Base-by-base conservation (phyloP, 2,888 invertebrate species). In the Trypoxylon attenuatum region DNA sequence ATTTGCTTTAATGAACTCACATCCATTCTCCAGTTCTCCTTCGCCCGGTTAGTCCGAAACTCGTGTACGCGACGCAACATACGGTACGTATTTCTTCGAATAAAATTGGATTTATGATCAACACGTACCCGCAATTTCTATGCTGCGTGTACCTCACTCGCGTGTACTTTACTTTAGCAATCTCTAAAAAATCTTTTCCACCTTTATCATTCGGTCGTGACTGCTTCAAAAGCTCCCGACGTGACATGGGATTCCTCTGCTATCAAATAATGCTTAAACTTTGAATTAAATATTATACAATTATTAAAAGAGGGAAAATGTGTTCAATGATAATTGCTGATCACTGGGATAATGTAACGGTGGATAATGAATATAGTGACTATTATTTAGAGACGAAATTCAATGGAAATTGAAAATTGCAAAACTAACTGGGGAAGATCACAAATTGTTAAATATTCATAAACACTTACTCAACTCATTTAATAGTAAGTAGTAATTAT, bases 1-100 rank as follows among this genome's bases (percentile, higher is more conserved):
- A 73, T 73, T 73, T 73, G 65, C 74, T 71, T 65, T 73, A 73
- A 73, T 73, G 71, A 73, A 74, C 70, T 73, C 59, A 70, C 73
- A 64, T 33, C 39, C 41, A 18, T 19, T 29, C 23, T 38, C 45
- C 42, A 39, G 39, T 43, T 60, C 51, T 33, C 6, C 2, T n/a
- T 10, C 13, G 29, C 10, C 22, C 15, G 33, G 19, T 5, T 23
- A 2, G 23, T 18, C n/a, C 25, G 41, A 16, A 45, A 23, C 16
- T 15, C 27, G 25, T 0, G n/a, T 33, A 4, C 33, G n/a, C 10
- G 6, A 6, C 33, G 33, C n/a, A 10, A 33, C 33, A 13, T 33
- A 33, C n/a, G n/a, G n/a, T n/a, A n/a, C n/a, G n/a, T n/a, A 33
- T 19, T 42, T n/a, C 21, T 45, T 53, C 62, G 29, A 64, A 63